Conservation (phyloP, 2,113 vertebrate genomes). For the Triplophysa tibetana region DNA sequence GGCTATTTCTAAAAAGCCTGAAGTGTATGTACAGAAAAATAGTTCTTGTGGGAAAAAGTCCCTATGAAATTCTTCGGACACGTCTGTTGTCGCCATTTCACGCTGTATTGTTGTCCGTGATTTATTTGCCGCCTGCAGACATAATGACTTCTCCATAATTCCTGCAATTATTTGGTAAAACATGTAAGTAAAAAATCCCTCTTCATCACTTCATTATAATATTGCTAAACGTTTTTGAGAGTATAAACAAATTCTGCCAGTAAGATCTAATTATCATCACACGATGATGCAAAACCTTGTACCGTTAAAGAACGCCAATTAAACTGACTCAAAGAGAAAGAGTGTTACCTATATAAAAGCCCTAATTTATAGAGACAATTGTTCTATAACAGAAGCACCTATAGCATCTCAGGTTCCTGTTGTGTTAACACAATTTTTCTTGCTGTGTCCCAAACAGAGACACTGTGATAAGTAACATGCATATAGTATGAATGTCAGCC, state of each 20-base stretch:
- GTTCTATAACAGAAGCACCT: not conserved
- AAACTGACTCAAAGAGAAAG: conserved; percentile 19
- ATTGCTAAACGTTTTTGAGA: conserved; percentile 11
- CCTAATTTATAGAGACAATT: not conserved
- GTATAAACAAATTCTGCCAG: not conserved
- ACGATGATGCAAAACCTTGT: not conserved
- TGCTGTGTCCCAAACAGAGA: conserved; percentile 4
- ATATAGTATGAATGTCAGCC: conserved; percentile 33
- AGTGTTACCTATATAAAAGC: not conserved
- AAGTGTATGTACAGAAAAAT: conserved; percentile 50
- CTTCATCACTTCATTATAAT: conserved; percentile 36
- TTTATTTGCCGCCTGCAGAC: conserved; percentile 49
- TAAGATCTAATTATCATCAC: not conserved
- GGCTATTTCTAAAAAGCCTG: conserved; percentile 44
- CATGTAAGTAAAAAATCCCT: conserved; percentile 18
- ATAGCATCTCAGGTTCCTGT: not conserved
- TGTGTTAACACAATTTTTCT: conserved; percentile 21
- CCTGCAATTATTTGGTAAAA: conserved; percentile 44
- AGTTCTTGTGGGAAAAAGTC: conserved; percentile 41
- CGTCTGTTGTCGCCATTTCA: conserved; percentile 34
- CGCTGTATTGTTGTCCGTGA: conserved; percentile 41
- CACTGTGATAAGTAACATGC: conserved; percentile 33
- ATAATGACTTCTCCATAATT: conserved; percentile 49
- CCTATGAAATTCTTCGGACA: conserved; percentile 36
- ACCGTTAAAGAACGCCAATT: conserved; percentile 26